Evolutionary conservation across 1,140 invertebrate genomes (phyloP).

Genomic region (Hermatobates lingyangjiaoensis): DNA sequence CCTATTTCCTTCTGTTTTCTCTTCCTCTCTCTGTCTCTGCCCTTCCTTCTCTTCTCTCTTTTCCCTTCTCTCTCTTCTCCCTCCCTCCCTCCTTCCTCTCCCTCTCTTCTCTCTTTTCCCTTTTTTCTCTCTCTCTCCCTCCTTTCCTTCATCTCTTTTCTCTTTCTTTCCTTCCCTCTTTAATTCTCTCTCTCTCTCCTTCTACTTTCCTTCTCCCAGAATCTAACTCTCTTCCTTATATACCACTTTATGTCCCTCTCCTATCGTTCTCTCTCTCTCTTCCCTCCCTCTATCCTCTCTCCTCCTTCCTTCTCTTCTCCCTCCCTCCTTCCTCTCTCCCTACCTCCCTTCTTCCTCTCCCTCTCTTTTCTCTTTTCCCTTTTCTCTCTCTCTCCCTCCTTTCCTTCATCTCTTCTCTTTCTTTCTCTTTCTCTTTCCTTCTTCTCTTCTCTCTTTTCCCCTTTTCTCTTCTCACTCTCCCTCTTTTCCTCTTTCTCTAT

Average conservation of each 20-base stretch:
- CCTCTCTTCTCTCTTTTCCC: too few species aligned
- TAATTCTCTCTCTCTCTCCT: background rate
- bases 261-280: too few species aligned
- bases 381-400: background rate
- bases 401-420: too few species aligned
- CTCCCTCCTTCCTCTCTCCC: too few species aligned
- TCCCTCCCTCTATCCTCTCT: too few species aligned
- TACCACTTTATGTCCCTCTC: background rate
- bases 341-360: too few species aligned
- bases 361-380: background rate
- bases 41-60: background rate
- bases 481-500: background rate
- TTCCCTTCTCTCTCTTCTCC: background rate
- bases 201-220: background rate
- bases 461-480: background rate
- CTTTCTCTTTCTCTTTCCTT: background rate
- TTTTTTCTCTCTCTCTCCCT: too few species aligned
- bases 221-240: background rate
- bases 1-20: background rate
- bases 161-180: too few species aligned
- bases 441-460: background rate
- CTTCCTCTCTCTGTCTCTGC: background rate
- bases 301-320: too few species aligned
- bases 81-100: too few species aligned
- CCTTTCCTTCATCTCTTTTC: too few species aligned